These are phyloP conservation scores for Brachymystax lenok DNA, from an alignment of 2,797 vertebrate genomes.

Conservation along the genomic window DNA sequence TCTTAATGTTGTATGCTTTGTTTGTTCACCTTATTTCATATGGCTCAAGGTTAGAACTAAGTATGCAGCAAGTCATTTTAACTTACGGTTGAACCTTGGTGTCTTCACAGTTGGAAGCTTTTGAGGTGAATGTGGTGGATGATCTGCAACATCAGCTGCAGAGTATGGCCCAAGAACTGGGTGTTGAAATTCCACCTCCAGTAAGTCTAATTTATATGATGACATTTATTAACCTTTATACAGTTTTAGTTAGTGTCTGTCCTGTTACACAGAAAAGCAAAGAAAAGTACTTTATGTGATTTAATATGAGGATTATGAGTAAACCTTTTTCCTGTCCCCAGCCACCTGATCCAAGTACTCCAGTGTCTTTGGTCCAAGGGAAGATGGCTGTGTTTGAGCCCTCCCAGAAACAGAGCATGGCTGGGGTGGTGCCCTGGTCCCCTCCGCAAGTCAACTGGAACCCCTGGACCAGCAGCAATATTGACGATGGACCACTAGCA, in stretches of 20 bases:
- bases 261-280: not conserved
- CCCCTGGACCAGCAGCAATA: conserved; percentile 97
- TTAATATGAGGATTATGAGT: not conserved
- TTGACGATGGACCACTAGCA: conserved; percentile 92
- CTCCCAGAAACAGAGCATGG: conserved; percentile 81
- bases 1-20: not conserved
- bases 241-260: not conserved
- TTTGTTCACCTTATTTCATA: no score
- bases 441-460: conserved; percentile 98
- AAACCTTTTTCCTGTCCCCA: conserved; percentile 40
- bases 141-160: conserved; percentile 83
- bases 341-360: conserved; percentile 75
- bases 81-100: not conserved
- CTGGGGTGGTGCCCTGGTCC: conserved; percentile 94
- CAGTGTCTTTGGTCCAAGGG: conserved; percentile 82
- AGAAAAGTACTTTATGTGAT: not conserved
- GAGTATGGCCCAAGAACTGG: conserved; percentile 76
- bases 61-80: not conserved
- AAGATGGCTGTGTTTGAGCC: conserved; percentile 93
- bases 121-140: conserved; percentile 76
- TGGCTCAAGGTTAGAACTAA: not conserved
- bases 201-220: conserved; percentile 58
- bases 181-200: conserved; percentile 73
- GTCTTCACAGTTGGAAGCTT: conserved; percentile 83
- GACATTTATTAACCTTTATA: not conserved